Evolutionary conservation across 2,797 vertebrate species (phyloP).

Genomic region (Centropyge bicolor): DNA sequence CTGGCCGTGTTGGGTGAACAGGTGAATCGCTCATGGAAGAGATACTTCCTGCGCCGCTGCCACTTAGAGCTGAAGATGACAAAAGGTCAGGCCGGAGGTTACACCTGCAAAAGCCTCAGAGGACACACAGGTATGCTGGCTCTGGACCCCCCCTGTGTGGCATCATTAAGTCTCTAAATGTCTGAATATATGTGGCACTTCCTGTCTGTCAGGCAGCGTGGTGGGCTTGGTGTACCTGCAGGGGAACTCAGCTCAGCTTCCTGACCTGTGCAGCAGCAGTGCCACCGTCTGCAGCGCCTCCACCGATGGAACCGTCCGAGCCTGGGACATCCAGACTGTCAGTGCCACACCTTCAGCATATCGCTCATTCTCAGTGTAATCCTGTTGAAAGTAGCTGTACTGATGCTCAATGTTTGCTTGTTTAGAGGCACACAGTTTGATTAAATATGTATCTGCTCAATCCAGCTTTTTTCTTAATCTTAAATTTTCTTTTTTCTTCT

Average conservation of each 20-base stretch:
- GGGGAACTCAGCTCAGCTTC: slow-evolving; percentile 50
- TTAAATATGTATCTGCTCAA: too few species aligned
- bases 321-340: slow-evolving; percentile 84
- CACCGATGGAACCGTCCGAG: slow-evolving; percentile 83
- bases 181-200: neutral
- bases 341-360: slow-evolving; percentile 34
- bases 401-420: neutral
- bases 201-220: slow-evolving; percentile 79
- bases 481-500: too few species aligned
- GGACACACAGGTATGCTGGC: slow-evolving; percentile 81
- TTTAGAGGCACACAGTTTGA: neutral
- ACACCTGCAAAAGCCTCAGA: slow-evolving; percentile 85
- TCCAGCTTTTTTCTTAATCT: too few species aligned
- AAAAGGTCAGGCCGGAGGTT: slow-evolving; percentile 81
- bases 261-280: slow-evolving; percentile 67
- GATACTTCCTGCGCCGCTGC: slow-evolving; percentile 84
- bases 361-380: neutral
- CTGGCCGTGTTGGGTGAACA: slow-evolving; percentile 63
- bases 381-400: neutral
- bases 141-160: neutral
- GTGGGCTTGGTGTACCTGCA: slow-evolving; percentile 80
- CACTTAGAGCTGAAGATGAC: slow-evolving; percentile 85
- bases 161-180: neutral
- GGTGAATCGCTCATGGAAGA: slow-evolving; percentile 83
- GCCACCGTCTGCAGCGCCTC: slow-evolving; percentile 85